Base-by-base conservation (phyloP, 2,113 vertebrate species). In the Leucoraja erinaceus region DNA sequence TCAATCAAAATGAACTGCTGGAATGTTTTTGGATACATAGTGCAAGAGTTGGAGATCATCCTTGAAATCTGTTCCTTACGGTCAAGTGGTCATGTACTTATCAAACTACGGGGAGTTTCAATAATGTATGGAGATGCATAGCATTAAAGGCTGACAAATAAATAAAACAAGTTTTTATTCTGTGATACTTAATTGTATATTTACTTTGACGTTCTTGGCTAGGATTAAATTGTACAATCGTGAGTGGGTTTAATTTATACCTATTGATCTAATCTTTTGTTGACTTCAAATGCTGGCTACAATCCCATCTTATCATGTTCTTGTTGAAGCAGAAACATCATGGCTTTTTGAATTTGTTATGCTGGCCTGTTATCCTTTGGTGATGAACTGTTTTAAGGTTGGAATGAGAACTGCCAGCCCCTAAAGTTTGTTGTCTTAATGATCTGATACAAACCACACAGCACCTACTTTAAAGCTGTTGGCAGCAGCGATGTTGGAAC, bases 361-460 rank as follows among this genome's bases (percentile, higher is more conserved):
- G 90, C 90, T 91, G 90, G 90, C 22, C 28, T 72, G 74, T 91
- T 91, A 91, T 91, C 31, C 68, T 54, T 54, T 74, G 90, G 90
- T 54, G 66, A 91, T 72, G 90, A 91, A 54, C 38, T 47, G 90
- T 74, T 90, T 90, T 72, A 91, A 74, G 66, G 68, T 72, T 91
- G 38, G 66, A 74, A 33, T 91, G 90, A 91, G 68, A 91, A 72
- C 66, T 47, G 38, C 90, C 68, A 91, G 31, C 31, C 68, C 81
- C 38, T 90, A 68, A 91, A 47, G 90, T 72, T 91, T 74, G 90
- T 28, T 91, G 33, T 72, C 54, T 25, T 93, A 93, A 93, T 86
- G 47, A 84, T 74, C 77, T 83, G 93, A 93, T 93, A 93, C 61
- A 93, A 92, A 83, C 72, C 91, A 72, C 5, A 54, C 47, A 54